A percentile compares a stretch with the other conserved stretches of the same genome.
Conservation (phyloP, 1,140 invertebrate genomes). For the Armadillidium nasatum region DNA sequence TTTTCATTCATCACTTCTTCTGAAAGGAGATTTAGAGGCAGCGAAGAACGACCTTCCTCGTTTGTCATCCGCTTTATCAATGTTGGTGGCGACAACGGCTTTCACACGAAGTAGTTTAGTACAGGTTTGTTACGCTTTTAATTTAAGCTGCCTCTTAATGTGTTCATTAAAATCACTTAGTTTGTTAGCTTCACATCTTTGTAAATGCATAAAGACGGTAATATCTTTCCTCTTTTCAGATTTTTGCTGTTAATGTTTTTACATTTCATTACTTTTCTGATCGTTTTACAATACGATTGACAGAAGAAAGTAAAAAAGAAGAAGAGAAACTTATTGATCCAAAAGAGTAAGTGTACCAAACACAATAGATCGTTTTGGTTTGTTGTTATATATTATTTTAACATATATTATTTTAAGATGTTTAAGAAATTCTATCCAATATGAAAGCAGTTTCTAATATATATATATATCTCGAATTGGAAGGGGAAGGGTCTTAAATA, state of each 20-base stretch:
- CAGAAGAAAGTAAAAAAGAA: conserved; percentile 34
- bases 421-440: too few relatives aligned
- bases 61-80: conserved; percentile 33
- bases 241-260: conserved; percentile 36
- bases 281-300: conserved; percentile 25
- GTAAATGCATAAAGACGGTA: too few relatives aligned
- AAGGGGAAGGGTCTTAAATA: too few relatives aligned
- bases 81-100: conserved; percentile 34
- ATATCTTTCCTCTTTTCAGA: conserved; percentile 21
- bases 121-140: conserved; percentile 24
- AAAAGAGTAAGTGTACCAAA: conserved; percentile 56
- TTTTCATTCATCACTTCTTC: conserved; percentile 36
- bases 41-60: conserved; percentile 34
- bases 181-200: too few relatives aligned
- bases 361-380: conserved; percentile 50
- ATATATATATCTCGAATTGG: too few relatives aligned
- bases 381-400: not conserved
- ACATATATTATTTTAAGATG: too few relatives aligned
- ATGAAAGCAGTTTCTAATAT: too few relatives aligned
- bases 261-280: conserved; percentile 36
- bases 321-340: conserved; percentile 32
- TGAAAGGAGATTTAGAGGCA: conserved; percentile 26
- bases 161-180: not conserved
- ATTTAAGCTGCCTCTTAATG: not conserved
- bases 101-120: conserved; percentile 36